Percentiles rank a stretch among this genome's conserved stretches.
phyloP scores from a whole-genome alignment of 2,888 invertebrate genomes.

The Cerastoderma edule region DNA sequence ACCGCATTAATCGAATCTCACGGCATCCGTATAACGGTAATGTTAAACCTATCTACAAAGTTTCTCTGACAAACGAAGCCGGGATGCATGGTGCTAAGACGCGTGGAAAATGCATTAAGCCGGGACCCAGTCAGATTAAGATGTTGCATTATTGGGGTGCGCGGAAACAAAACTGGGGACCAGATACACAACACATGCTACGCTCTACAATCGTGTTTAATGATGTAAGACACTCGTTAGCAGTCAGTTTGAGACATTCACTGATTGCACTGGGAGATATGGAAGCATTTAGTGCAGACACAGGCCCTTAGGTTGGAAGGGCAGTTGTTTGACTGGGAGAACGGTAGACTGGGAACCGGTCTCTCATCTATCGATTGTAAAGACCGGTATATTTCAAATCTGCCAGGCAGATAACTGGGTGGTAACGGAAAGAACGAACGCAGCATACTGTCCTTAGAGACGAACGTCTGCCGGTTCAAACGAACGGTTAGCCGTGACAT shows the following conservation, averaged over 20 bases:
- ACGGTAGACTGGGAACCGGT: too few relatives aligned
- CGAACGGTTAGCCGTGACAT: too few relatives aligned
- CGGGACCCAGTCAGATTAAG: slow-evolving; percentile 28
- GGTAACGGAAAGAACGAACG: too few relatives aligned
- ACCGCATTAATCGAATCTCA: slow-evolving; percentile 29
- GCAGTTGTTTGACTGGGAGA: too few relatives aligned
- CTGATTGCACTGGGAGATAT: slow-evolving; percentile 15
- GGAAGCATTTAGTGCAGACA: slow-evolving; percentile 9
- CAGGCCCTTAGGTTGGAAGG: slow-evolving; percentile 23
- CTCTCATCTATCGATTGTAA: too few relatives aligned
- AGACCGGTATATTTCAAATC: too few relatives aligned
- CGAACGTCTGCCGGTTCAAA: too few relatives aligned
- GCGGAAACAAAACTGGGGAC: slow-evolving; percentile 57
- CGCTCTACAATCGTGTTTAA: slow-evolving; percentile 37
- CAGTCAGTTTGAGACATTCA: slow-evolving; percentile 15
- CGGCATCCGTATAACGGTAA: slow-evolving; percentile 51
- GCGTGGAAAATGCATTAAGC: slow-evolving; percentile 13
- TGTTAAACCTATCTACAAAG: slow-evolving; percentile 60
- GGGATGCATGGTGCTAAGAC: slow-evolving; percentile 22
- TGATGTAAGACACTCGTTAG: slow-evolving; percentile 5
- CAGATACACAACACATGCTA: slow-evolving; percentile 45
- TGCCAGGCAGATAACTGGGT: too few relatives aligned
- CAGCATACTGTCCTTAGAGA: too few relatives aligned
- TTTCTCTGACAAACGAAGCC: slow-evolving; percentile 6
- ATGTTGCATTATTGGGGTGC: slow-evolving; percentile 67